Conservation (phyloP, 2,888 invertebrate species). For the Dastarcus helophoroides region DNA sequence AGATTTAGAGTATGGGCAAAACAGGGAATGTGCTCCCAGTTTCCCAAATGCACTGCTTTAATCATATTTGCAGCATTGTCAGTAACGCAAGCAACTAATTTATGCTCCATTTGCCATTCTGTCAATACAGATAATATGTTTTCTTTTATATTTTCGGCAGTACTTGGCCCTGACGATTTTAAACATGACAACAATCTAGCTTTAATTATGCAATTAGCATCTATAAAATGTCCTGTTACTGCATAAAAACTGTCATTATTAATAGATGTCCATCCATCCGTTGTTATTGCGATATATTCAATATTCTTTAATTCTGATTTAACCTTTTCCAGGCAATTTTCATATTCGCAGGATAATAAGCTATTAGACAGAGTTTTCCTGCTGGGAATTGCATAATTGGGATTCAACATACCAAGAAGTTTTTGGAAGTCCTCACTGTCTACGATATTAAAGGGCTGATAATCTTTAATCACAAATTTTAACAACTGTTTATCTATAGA, state of each 20-base stretch:
- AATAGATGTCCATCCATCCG: conserved; percentile 7
- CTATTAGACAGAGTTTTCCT: conserved; percentile 3
- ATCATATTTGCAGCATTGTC: conserved; percentile 16
- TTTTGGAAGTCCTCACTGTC: conserved; percentile 4
- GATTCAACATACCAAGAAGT: neutral
- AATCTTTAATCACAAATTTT: conserved; percentile 4
- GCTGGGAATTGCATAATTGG: conserved; percentile 1
- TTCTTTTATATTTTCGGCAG: conserved; percentile 14
- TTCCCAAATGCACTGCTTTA: conserved; percentile 9
- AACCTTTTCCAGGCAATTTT: neutral
- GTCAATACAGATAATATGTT: conserved; percentile 9
- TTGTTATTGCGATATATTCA: conserved; percentile 2
- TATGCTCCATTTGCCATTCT: conserved; percentile 16
- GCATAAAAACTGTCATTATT: conserved; percentile 5
- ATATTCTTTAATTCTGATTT: neutral
- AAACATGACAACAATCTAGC: neutral
- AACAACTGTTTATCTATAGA: conserved; percentile 2
- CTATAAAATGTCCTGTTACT: conserved; percentile 4
- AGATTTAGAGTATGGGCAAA: conserved; percentile 13
- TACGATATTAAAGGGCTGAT: conserved; percentile 4
- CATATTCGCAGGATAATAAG: neutral
- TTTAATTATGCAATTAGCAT: conserved; percentile 1
- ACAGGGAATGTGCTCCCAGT: conserved; percentile 10
- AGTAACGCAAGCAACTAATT: conserved; percentile 19
- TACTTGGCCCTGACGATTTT: conserved; percentile 6